These are phyloP conservation scores for Gallinago nigripennis DNA, from an alignment of 2,797 vertebrate species.

Conservation along the genomic window DNA sequence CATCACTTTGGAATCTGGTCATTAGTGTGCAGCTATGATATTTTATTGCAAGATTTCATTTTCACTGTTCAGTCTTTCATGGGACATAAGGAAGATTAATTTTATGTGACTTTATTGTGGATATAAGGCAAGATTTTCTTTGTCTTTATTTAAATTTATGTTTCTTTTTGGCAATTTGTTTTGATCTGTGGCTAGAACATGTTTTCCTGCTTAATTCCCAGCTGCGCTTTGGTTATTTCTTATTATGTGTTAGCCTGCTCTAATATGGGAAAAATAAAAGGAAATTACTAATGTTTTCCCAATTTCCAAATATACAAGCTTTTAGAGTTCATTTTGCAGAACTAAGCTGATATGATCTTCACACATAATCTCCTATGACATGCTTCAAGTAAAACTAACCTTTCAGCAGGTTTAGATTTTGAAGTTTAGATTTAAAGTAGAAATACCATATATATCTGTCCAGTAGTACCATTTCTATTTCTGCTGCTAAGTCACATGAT, in stretches of 20 bases:
- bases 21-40: not conserved
- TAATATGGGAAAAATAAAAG: not conserved
- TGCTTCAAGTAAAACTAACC: not conserved
- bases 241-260: not conserved
- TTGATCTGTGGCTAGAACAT: not conserved
- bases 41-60: not conserved
- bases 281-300: not conserved
- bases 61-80: not conserved
- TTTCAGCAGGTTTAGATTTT: not conserved
- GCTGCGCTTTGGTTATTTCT: not conserved
- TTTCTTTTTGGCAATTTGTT: not conserved
- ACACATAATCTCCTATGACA: not conserved
- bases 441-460: not conserved
- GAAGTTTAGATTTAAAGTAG: not conserved
- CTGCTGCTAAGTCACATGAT: not conserved
- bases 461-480: not conserved
- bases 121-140: not conserved
- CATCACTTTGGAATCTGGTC: not conserved
- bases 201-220: not conserved
- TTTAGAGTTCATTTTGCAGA: not conserved
- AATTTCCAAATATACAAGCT: rapidly evolving
- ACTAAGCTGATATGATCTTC: not conserved
- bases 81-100: not conserved
- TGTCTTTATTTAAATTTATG: not conserved
- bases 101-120: not conserved